Evolutionary conservation across 2,797 vertebrate genomes (phyloP), one percentile per base, ranked within the genome.

Genomic region (Coccyzus lansbergi): DNA sequence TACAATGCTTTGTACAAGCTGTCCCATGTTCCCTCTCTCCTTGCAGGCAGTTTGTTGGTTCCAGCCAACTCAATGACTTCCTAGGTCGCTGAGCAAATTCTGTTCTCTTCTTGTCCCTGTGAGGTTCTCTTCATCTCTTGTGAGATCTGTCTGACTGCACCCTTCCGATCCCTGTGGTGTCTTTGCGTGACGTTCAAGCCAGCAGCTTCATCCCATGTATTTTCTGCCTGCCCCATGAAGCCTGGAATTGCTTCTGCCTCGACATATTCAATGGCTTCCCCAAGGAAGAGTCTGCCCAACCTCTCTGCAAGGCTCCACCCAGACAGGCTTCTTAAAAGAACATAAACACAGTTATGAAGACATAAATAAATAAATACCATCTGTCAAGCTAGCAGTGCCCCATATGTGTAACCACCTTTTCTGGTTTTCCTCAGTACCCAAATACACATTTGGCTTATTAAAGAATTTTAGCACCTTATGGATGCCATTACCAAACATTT

Each of bases 281-380:
- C 1, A 2, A 65, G 67, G 88, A 94, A 93, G 51, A 92, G 77
- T 34, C 77, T 82, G 62, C 34, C 21, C 83, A 93, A 69, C 77
- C 70, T 90, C 62, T 86, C 86, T 82, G 81, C 38, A 44, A 78
- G 58, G 67, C 83, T 95, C 77, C 90, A 81, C 94, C 83, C 88
- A 93, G 90, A 72, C 46, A 86, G 63, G 15, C 93, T 92, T 91
- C 87, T 81, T 90, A 55, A 90, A 95, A 93, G 88, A 90, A 65
- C 84, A 70, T 55, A 93, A 95, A 91, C 94, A 93, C 59, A 86
- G 90, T 94, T 88, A 83, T 92, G 77, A 93, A 92, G 70, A 69
- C 70, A 83, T 93, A 96, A 94, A 95, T 95, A 93, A 92, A 93
- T 86, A 96, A 93, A 94, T 93, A 88, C 94, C 93, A 96, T 94